phyloP scores from a whole-genome alignment of 1,140 invertebrate species.

The Cyclina sinensis region DNA sequence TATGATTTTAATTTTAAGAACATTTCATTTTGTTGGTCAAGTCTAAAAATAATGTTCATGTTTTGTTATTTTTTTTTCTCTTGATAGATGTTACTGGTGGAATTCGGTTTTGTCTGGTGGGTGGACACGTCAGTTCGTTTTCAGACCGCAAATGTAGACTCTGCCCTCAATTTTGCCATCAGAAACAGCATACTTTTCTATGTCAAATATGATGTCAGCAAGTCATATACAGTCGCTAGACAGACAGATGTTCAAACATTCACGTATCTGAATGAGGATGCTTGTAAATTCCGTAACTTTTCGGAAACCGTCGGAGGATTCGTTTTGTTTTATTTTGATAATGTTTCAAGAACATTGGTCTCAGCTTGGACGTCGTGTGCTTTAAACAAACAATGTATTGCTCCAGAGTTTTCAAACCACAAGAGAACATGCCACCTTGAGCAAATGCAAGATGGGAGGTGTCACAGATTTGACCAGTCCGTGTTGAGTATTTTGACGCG shows the following conservation, averaged over 20 bases:
- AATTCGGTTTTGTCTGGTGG: slow-evolving; percentile 57
- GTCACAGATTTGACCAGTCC: slow-evolving; percentile 49
- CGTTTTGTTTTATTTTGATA: slow-evolving; percentile 5
- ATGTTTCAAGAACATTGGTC: not conserved
- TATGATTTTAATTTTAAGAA: no score
- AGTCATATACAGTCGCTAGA: not conserved
- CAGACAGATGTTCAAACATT: slow-evolving; percentile 21
- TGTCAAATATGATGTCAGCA: not conserved
- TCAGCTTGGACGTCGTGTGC: slow-evolving; percentile 25
- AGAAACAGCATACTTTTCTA: slow-evolving; percentile 19
- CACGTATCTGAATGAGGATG: slow-evolving; percentile 18
- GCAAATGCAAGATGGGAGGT: not conserved
- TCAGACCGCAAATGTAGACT: not conserved
- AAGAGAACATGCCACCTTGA: not conserved
- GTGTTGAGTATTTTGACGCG: slow-evolving; percentile 24
- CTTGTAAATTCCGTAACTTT: slow-evolving; percentile 51
- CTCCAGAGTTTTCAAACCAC: not conserved
- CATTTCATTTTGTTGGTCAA: no score
- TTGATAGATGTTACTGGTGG: slow-evolving; percentile 25
- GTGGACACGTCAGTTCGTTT: slow-evolving; percentile 34
- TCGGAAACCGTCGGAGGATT: not conserved
- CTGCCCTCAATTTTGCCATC: not conserved
- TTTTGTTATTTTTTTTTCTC: no score
- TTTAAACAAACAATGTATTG: slow-evolving; percentile 14
- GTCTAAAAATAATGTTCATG: no score